A percentile compares a stretch with the other conserved stretches of the same genome.
Conservation (phyloP, 2,797 vertebrate genomes). For the Morelia viridis region DNA sequence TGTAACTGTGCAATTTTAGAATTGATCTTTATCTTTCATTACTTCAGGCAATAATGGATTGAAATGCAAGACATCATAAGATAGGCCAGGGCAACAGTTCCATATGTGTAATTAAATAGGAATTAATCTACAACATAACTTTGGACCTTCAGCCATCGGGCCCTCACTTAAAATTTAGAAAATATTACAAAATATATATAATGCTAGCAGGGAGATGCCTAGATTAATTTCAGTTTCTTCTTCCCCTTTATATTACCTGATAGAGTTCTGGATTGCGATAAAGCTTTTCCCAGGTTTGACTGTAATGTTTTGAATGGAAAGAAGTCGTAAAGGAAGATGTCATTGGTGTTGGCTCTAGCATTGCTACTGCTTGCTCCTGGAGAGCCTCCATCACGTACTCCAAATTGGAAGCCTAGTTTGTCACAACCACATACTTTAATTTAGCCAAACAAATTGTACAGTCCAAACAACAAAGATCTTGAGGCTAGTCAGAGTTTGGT, state of each 20-base stretch:
- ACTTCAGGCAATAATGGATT: background rate
- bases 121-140: background rate
- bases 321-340: constrained; percentile 36
- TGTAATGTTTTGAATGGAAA: background rate
- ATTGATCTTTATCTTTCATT: background rate
- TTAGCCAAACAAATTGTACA: background rate
- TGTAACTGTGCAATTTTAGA: too few relatives aligned
- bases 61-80: background rate
- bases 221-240: background rate
- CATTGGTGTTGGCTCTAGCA: constrained; percentile 14
- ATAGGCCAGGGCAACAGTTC: background rate
- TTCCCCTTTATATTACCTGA: constrained; percentile 65
- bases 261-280: constrained; percentile 58
- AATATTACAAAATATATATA: background rate
- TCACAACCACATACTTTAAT: background rate
- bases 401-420: constrained; percentile 68
- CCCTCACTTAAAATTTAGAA: background rate
- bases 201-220: background rate
- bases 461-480: background rate
- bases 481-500: background rate
- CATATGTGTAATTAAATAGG: background rate
- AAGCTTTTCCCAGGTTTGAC: constrained; percentile 71
- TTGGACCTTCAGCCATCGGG: background rate
- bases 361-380: constrained; percentile 57
- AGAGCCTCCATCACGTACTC: constrained; percentile 68